Percentiles rank a stretch among this genome's conserved stretches.
Evolutionary conservation across 2,797 vertebrate species (phyloP).

Genomic region (Scolopax bukidnonensis): DNA sequence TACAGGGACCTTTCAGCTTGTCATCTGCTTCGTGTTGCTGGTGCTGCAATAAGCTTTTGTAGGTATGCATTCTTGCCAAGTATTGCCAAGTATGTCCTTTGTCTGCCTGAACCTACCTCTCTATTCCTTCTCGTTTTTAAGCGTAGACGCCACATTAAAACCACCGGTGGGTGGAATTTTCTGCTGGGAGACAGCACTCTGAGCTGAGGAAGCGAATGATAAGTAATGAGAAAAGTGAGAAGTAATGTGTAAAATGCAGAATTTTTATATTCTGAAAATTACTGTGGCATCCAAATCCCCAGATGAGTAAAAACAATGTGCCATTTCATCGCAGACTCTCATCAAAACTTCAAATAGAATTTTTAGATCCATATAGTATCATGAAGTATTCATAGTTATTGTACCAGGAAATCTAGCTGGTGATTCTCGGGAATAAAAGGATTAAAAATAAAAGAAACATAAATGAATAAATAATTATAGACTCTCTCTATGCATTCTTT

Average conservation of each 20-base stretch:
- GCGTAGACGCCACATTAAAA: not conserved
- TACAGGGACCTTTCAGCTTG: not conserved
- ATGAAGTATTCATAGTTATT: slow-evolving; percentile 68
- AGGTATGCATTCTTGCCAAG: not conserved
- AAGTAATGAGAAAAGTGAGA: not conserved
- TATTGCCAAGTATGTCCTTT: not conserved
- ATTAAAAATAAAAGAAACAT: slow-evolving; percentile 54
- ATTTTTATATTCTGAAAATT: slow-evolving; percentile 11
- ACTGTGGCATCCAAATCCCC: not conserved
- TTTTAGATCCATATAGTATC: slow-evolving; percentile 24
- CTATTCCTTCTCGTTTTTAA: not conserved
- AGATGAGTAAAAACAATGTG: not conserved
- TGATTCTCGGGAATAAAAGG: slow-evolving; percentile 57
- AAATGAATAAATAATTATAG: slow-evolving; percentile 63
- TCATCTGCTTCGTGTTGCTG: not conserved
- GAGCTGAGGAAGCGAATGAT: not conserved
- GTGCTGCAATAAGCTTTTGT: not conserved
- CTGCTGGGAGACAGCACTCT: not conserved
- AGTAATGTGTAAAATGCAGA: slow-evolving; percentile 1
- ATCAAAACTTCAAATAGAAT: slow-evolving; percentile 68
- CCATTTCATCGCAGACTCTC: slow-evolving; percentile 34
- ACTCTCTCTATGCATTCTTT: slow-evolving; percentile 5
- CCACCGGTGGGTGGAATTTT: not conserved
- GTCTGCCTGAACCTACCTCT: not conserved
- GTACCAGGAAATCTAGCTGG: slow-evolving; percentile 49